These are phyloP conservation scores for Chorisops tibialis DNA, from an alignment of 2,888 invertebrate genomes.

Conservation along the genomic window DNA sequence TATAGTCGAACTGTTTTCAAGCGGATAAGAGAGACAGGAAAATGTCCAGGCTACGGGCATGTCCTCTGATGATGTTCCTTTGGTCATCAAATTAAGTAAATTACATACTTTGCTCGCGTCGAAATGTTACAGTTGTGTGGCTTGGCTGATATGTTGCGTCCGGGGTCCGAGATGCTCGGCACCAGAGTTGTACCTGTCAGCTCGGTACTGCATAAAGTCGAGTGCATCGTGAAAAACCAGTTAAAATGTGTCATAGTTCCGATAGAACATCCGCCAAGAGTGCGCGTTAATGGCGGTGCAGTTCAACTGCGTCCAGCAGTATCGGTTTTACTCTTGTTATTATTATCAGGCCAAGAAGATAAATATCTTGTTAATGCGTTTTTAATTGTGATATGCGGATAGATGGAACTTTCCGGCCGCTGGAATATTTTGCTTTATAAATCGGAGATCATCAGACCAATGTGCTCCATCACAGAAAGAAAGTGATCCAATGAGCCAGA, in stretches of 20 bases:
- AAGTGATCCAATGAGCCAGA: constrained; percentile 8
- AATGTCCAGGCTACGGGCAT: not conserved
- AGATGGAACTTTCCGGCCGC: constrained; percentile 22
- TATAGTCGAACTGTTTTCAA: not conserved
- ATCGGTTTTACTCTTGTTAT: not conserved
- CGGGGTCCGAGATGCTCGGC: not conserved
- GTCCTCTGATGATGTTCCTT: not conserved
- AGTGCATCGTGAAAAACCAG: constrained; percentile 8
- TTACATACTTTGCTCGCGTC: constrained; percentile 29
- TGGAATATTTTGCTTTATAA: constrained; percentile 1
- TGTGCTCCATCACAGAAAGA: constrained; percentile 12
- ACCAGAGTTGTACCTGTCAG: not conserved
- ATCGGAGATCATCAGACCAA: too few relatives aligned
- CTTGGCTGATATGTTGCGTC: not conserved
- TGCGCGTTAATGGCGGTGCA: constrained; percentile 7
- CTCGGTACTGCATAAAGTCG: too few relatives aligned
- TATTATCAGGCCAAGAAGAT: constrained; percentile 29
- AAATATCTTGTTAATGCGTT: constrained; percentile 39
- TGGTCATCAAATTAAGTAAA: constrained; percentile 30
- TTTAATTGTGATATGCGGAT: constrained; percentile 39
- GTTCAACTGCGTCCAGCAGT: constrained; percentile 14
- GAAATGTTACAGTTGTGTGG: constrained; percentile 4
- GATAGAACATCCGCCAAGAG: not conserved
- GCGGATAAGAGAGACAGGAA: too few relatives aligned
- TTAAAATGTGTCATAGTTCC: constrained; percentile 20